phyloP scores from a whole-genome alignment of 2,797 vertebrate species.

The Smutsia temminckii region DNA sequence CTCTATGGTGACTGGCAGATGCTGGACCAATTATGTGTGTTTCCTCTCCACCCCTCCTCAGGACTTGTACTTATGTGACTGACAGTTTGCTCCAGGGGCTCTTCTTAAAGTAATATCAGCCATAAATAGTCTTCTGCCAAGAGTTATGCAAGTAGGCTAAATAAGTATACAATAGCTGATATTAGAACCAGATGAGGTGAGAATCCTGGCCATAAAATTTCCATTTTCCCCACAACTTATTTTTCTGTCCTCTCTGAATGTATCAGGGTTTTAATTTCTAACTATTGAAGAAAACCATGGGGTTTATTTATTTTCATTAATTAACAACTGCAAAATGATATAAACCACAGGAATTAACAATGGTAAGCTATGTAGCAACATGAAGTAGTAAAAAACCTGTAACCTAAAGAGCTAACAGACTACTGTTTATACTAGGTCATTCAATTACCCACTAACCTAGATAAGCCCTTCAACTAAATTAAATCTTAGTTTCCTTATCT shows the following conservation, averaged over 20 bases:
- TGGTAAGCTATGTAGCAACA: neutral
- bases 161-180: too few relatives aligned
- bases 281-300: neutral
- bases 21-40: too few relatives aligned
- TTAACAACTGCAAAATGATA: neutral
- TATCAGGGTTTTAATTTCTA: neutral
- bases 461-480: neutral
- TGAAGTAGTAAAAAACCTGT: neutral
- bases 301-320: neutral
- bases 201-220: too few relatives aligned
- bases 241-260: neutral
- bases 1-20: too few relatives aligned
- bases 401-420: neutral
- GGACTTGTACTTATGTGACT: too few relatives aligned
- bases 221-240: neutral
- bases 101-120: too few relatives aligned
- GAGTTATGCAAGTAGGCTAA: too few relatives aligned
- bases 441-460: neutral
- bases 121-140: too few relatives aligned
- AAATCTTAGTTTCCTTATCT: slow-evolving; percentile 22
- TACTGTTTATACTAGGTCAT: neutral
- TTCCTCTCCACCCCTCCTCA: too few relatives aligned
- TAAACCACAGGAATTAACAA: neutral
- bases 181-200: too few relatives aligned
- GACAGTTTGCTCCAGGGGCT: too few relatives aligned